Conservation (phyloP, 2,888 invertebrate genomes). For the Orthosia cruda region DNA sequence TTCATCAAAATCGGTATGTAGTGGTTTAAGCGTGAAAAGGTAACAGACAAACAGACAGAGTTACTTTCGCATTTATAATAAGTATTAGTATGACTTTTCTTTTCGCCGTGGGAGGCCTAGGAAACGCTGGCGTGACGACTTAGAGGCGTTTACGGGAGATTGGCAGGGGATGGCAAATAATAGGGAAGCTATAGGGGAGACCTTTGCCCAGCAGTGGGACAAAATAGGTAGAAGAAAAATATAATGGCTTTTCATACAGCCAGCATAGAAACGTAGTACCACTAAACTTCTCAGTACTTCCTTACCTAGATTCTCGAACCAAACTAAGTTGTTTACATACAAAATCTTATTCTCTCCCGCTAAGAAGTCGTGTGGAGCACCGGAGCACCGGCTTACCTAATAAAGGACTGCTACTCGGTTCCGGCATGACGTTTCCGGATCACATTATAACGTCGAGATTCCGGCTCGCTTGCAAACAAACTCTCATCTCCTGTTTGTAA, state of each 20-base stretch:
- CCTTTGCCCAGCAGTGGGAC: too few species aligned
- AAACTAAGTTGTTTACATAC: conserved; percentile 45
- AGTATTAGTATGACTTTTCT: too few species aligned
- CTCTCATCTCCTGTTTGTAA: conserved; percentile 75
- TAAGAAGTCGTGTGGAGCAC: conserved; percentile 50
- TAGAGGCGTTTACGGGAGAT: too few species aligned
- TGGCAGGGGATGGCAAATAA: too few species aligned
- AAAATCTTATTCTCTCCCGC: conserved; percentile 58
- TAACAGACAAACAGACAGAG: too few species aligned
- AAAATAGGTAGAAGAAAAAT: too few species aligned
- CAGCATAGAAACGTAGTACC: conserved; percentile 12
- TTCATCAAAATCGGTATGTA: too few species aligned
- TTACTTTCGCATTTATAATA: too few species aligned
- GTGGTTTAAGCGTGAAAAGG: too few species aligned
- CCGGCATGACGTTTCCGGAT: conserved; percentile 73
- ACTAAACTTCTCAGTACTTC: conserved; percentile 22
- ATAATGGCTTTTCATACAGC: not conserved
- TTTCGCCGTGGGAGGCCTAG: too few species aligned
- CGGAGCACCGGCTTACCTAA: conserved; percentile 59
- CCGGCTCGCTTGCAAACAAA: conserved; percentile 73
- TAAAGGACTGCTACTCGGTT: conserved; percentile 66
- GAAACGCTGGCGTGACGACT: too few species aligned
- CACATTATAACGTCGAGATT: conserved; percentile 72
- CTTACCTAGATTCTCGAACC: conserved; percentile 24
- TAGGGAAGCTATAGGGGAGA: too few species aligned